Evolutionary conservation across 2,797 vertebrate genomes (phyloP), one percentile per base, ranked within the genome.

Genomic region (Antrozous pallidus): DNA sequence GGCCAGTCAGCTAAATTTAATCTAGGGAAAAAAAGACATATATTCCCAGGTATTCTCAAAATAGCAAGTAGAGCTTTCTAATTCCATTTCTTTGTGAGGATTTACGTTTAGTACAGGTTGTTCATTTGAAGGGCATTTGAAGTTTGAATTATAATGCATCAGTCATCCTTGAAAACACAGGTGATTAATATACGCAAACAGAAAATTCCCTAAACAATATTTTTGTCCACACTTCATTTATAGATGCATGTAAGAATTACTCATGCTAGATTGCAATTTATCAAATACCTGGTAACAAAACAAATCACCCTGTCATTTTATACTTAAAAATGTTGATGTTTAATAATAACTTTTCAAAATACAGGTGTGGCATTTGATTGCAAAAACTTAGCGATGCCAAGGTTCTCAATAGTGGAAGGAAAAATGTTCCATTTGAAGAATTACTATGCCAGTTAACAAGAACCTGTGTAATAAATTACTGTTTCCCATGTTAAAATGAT

Each of bases 171-270:
- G 90, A 96, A 63, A 49, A 26, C 28, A 61, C 5, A 95, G 20
- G 54, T 13, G 87, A 94, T 80, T 84, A 96, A 90, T 83, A 96
- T 65, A 96, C 8, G 95, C 3, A 97, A 91, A 91, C 88, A 95
- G 26, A 63, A 96, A 98, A 97, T 94, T 97, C 88, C 69, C 91
- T 80, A 78, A 95, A 85, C 65, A 96, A 93, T 71, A 70, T 97
- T 96, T 94, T 96, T 96, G 95, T 40, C 90, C 94, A 96, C 90
- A 97, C 28, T 71, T 90, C 54, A 90, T 96, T 96, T 97, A 97
- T 96, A 80, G 96, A 67, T 54, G 94, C 91, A 94, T 96, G 93
- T 88, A 97, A 26, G 96, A 97, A 96, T 96, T 88, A 94, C n/a
- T 97, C 85, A 95, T 73, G 96, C 56, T 96, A 96, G 95, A 85